Evolutionary conservation across 2,797 vertebrate species (phyloP).

Genomic region (Erpetoichthys calabaricus): DNA sequence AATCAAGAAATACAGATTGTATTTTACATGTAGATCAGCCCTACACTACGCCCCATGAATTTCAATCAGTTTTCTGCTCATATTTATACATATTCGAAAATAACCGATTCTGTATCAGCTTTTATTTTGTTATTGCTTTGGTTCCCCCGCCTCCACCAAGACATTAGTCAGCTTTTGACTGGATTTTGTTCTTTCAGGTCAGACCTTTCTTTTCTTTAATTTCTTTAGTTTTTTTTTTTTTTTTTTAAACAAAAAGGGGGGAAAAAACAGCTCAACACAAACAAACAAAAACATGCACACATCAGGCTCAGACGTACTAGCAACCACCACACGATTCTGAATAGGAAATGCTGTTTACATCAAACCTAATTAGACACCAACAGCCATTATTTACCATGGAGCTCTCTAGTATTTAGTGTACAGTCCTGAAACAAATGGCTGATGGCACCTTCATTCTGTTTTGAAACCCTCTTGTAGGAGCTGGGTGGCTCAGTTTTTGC

Average conservation of each 20-base stretch:
- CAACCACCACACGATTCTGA: neutral
- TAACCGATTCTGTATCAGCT: neutral
- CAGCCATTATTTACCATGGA: neutral
- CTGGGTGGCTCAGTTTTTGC: neutral
- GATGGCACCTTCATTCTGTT: neutral
- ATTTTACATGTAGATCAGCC: conserved; percentile 76
- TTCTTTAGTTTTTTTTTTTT: neutral
- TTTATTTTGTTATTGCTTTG: neutral
- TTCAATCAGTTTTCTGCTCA: conserved; percentile 46
- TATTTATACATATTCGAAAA: conserved; percentile 1
- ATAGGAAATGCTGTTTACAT: conserved; percentile 3
- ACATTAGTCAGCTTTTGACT: neutral
- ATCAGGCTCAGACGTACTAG: neutral
- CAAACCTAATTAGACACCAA: conserved; percentile 6
- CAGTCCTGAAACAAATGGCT: neutral
- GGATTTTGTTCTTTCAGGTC: neutral
- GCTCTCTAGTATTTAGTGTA: neutral
- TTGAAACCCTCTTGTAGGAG: neutral
- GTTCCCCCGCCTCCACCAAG: neutral
- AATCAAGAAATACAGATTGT: conserved; percentile 86
- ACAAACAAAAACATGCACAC: neutral
- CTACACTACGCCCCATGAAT: conserved; percentile 52
- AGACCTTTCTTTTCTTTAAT: neutral
- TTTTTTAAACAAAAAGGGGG: neutral
- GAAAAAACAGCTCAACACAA: neutral